A percentile compares a stretch with the other conserved stretches of the same genome.
Evolutionary conservation across 2,797 vertebrate genomes (phyloP).

Genomic region (Peromyscus attwateri): DNA sequence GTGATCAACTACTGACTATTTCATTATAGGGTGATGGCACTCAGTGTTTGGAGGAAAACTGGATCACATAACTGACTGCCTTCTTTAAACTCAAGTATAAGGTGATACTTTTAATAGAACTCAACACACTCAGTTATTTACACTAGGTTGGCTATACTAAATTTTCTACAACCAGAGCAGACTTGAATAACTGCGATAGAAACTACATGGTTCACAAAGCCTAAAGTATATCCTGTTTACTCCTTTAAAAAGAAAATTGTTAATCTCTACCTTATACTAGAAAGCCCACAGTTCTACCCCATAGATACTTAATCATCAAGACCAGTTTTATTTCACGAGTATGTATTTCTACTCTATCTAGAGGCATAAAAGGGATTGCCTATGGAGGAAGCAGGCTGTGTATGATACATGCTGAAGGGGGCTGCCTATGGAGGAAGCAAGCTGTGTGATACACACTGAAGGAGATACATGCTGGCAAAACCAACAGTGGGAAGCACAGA

Average conservation of each 20-base stretch:
- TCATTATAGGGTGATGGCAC: neutral
- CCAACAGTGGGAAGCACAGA: neutral
- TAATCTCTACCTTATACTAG: neutral
- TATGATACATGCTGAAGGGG: neutral
- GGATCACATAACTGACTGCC: rapidly evolving
- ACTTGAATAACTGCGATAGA: neutral
- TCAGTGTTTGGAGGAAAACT: neutral
- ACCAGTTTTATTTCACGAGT: neutral
- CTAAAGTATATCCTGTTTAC: neutral
- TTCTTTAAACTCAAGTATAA: neutral
- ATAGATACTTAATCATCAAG: neutral
- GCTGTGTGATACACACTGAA: too few relatives aligned
- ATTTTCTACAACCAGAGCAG: neutral
- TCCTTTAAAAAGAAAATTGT: neutral
- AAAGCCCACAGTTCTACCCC: neutral
- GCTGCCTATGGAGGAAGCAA: too few relatives aligned
- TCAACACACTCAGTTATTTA: neutral
- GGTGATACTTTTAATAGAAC: neutral
- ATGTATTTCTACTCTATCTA: neutral
- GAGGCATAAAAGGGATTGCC: neutral
- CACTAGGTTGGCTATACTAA: neutral
- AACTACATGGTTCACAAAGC: neutral
- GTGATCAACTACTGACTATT: neutral
- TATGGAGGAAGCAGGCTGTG: neutral
- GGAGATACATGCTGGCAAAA: neutral